Base-by-base conservation (phyloP, 2,797 vertebrate species). In the Danio jaintianensis region DNA sequence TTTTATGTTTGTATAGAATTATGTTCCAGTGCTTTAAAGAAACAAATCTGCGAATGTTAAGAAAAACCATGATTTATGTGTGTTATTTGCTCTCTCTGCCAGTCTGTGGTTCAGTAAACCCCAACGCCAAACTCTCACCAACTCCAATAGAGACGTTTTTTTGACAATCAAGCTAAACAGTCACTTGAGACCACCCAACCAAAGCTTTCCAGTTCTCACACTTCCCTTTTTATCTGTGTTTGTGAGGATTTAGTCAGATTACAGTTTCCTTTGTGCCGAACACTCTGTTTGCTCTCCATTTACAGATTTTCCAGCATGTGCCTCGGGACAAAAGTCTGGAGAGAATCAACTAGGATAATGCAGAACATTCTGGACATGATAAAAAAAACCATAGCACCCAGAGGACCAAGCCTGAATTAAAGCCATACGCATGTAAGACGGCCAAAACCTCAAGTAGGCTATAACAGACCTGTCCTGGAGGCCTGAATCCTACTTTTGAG, bases 401-500 rank as follows among this genome's bases (percentile, higher is more conserved):
- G 13, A 78, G 55, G 66, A 78, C 29, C 20, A 9, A 69, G 10
- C 45, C 69, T 72, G 62, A 47, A 63, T 64, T 75, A 47, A 75
- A 66, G 62, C 50, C 52, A 76, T 43, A 15, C 15, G 20, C 20
- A 66, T 56, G 63, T 36, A 29, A 76, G 40, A 66, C 62, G 45
- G 50, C 48, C 48, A 64, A 52, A 53, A 63, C 38, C 56, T 56
- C 13, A 82, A 70, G 40, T 53, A 76, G 66, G 48, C 47, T 69
- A 82, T 36, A 22, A 66, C 68, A 45, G 68, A 55, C 50, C 68
- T 42, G 62, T 83, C 47, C 69, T 79, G 45, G 29, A 78, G 68
- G 61, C 59, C 43, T 68, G 47, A 63, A 63, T 79, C 71, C 82
- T 75, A 79, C 64, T 56, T 83, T 45, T 68, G 18, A 12, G 58